Base-by-base conservation (phyloP, 2,113 vertebrate genomes). In the Erythrocercus mccallii region DNA sequence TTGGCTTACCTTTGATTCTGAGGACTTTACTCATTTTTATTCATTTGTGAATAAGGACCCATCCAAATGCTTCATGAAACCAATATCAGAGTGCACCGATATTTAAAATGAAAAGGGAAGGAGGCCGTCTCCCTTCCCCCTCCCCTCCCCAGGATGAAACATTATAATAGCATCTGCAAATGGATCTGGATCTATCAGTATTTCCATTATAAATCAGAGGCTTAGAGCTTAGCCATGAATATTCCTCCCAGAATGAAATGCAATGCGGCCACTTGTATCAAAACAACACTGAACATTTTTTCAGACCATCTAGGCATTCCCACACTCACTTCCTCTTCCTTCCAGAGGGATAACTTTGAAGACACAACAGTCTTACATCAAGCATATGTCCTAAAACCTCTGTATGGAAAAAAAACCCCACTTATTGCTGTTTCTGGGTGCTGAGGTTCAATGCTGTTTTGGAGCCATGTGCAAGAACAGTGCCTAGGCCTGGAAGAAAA, bases 11-110 rank as follows among this genome's bases (percentile, higher is more conserved):
- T 98, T 97, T 98, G 97, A 98, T 98, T 98, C 97, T 92, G 97
- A 98, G 97, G 98, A 98, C 98, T 98, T 98, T 96, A 98, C 98
- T 98, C 98, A 98, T 98, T 98, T 98, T 98, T 98, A 98, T 98
- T 98, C 98, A 98, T 98, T 98, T 98, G 98, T 97, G 97, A 97
- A 97, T 97, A 98, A 97, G 96, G 97, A 92, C 97, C 97, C 96
- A 97, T 98, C 98, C 98, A 98, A 98, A 98, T 97, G 98, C 95
- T 97, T 97, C 97, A 96, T 97, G 98, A 98, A 98, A 98, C 97
- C 96, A 94, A 53, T 96, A 95, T 95, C 96, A 96, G 97, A 98
- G 95, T 94, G 97, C 96, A 94, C 96, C 68, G 95, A 98, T 97
- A 97, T 96, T 96, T 93, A 95, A 95, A 89, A 93, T 94, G 87